Conservation (phyloP, 2,113 vertebrate genomes). For the Carettochelys insculpta region DNA sequence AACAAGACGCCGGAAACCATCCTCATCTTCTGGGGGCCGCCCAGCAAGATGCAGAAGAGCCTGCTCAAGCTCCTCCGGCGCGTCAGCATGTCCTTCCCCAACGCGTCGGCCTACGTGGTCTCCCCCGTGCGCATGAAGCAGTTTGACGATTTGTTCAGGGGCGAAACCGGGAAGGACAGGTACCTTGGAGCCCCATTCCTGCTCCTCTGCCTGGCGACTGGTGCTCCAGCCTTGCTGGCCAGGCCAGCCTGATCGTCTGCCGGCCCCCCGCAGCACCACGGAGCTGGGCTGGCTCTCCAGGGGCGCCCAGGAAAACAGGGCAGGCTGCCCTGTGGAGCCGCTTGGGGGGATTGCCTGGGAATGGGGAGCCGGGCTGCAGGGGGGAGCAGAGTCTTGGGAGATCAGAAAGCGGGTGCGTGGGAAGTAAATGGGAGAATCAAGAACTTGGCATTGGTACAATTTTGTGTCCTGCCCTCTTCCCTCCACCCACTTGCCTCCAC, state of each 20-base stretch:
- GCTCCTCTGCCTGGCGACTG: not conserved
- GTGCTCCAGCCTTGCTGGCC: not conserved
- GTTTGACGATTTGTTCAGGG: conserved; percentile 91
- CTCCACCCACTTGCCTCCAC: not conserved
- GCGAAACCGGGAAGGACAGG: conserved; percentile 95
- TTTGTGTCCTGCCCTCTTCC: not conserved
- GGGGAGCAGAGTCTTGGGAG: not conserved
- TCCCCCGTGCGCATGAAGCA: conserved; percentile 86
- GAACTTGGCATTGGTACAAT: not conserved
- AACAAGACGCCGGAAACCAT: conserved; percentile 81
- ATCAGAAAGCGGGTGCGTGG: not conserved
- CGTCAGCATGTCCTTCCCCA: conserved; percentile 83
- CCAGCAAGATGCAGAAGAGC: conserved; percentile 87
- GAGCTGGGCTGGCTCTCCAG: not conserved
- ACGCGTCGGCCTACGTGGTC: conserved; percentile 85
- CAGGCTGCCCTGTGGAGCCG: not conserved
- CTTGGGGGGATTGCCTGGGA: too few species aligned
- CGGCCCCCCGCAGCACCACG: not conserved
- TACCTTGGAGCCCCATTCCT: conserved; percentile 45
- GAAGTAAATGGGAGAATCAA: not conserved
- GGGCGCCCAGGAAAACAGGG: not conserved
- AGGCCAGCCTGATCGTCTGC: not conserved
- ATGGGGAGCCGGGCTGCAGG: not conserved
- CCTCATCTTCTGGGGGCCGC: conserved; percentile 95
- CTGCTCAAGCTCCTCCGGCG: conserved; percentile 89